A percentile compares a stretch with the other conserved stretches of the same genome.
These are phyloP conservation scores for Pentamera pediparva DNA, from an alignment of 53 echinoderm and acorn worm genomes.

Conservation along the genomic window DNA sequence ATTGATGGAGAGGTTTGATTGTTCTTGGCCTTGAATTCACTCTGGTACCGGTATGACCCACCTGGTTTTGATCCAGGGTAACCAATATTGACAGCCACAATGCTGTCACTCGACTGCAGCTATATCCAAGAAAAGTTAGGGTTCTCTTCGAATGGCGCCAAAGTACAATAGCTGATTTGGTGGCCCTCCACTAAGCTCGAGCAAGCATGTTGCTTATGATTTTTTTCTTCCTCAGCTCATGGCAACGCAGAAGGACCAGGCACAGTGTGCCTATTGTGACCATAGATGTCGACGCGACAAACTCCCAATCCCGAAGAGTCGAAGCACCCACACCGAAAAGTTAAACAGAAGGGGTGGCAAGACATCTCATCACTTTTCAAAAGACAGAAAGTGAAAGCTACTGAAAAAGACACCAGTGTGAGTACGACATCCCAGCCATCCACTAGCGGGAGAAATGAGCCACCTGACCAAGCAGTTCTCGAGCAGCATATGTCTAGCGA, in stretches of 20 bases:
- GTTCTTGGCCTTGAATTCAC: too few relatives aligned
- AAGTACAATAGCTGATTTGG: background rate
- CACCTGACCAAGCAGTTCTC: background rate
- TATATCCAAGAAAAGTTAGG: background rate
- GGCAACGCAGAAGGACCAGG: conserved; percentile 1
- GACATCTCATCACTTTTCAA: conserved; percentile 8
- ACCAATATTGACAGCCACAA: too few relatives aligned
- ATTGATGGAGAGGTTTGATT: too few relatives aligned
- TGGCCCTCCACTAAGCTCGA: background rate
- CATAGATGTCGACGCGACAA: conserved; percentile 6
- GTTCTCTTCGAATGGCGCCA: background rate
- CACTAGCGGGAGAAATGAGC: too few relatives aligned
- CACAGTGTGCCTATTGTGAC: background rate
- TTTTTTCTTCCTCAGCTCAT: background rate
- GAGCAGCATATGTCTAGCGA: background rate
- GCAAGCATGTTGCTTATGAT: background rate
- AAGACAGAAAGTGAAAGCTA: too few relatives aligned
- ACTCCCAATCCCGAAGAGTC: background rate
- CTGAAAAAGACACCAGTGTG: background rate
- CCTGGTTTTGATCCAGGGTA: too few relatives aligned
- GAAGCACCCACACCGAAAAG: background rate
- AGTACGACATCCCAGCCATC: background rate
- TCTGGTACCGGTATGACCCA: too few relatives aligned
- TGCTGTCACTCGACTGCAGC: too few relatives aligned
- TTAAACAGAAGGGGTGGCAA: background rate